Base-by-base conservation (phyloP, 1,140 invertebrate species). In the Aradophagus sp. region DNA sequence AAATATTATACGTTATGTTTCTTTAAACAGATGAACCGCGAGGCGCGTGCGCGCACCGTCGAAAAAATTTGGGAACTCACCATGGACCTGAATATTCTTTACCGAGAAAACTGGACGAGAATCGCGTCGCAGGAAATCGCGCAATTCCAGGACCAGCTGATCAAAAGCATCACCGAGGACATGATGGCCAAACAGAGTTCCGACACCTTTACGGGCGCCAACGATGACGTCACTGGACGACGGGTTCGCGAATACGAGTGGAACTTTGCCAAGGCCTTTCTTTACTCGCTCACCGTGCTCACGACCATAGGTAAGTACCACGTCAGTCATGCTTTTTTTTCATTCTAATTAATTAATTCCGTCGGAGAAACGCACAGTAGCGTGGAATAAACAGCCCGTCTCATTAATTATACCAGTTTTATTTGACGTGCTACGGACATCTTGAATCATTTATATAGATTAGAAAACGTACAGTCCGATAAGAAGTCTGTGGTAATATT, bases 41-140 rank as follows among this genome's bases (percentile, higher is more conserved):
- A 93, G 62, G 90, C 90, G 0, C 87, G 93, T 66, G 88, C 90
- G 5, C 89, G 90, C 67, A 93, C 93, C 7, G 93, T 95, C 5
- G 92, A 94, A 80, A 94, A 92, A 78, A 93, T 98, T 67, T 98
- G 96, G 97, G 93, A 96, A 77, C 96, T 97, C 34, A 98, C 97
- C 8, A 94, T 95, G 69, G 93, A 91, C 42, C 87, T 98, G 38
- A 97, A 97, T 83, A 96, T 97, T 74, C 87, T 98, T 8, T 97
- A 98, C 83, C 92, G 93, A 73, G 94, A 97, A 80, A 98, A 98
- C 83, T 98, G 95, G 96, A 97, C 96, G 34, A 88, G 92, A 76
- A 85, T 96, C 78, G 91, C 93, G 26, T 89, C 92, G 71, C 89
- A 94, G 79, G 94, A 97, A 85, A 94, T 97, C 69, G 91, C 91